Evolutionary conservation across 1,140 invertebrate genomes (phyloP).

Genomic region (Drosophila guanche): DNA sequence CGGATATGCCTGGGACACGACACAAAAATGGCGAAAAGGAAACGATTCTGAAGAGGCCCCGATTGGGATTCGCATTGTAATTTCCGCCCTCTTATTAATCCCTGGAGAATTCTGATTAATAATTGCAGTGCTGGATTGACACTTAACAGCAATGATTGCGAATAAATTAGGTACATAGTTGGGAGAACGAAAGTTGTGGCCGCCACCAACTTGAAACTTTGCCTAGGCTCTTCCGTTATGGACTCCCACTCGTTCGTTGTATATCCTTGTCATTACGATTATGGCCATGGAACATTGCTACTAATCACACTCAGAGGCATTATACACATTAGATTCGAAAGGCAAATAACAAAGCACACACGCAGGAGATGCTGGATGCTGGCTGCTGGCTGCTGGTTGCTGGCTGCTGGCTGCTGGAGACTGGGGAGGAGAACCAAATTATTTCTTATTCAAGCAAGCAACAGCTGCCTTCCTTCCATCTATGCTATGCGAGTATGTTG

Average conservation of each 20-base stretch:
- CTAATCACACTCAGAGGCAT: conserved; percentile 67
- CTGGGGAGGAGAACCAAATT: conserved; percentile 32
- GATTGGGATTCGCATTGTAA: too few species aligned
- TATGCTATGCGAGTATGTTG: too few species aligned
- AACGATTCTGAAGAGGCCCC: too few species aligned
- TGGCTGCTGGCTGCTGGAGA: too few species aligned
- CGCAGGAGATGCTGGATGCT: not conserved
- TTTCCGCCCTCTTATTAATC: conserved; percentile 11
- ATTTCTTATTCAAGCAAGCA: conserved; percentile 56
- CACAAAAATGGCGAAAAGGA: too few species aligned
- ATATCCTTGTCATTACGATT: conserved; percentile 42
- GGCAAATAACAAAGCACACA: conserved; percentile 49
- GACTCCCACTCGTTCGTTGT: not conserved
- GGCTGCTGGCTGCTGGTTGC: too few species aligned
- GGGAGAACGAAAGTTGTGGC: conserved; percentile 6
- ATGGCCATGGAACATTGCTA: conserved; percentile 38
- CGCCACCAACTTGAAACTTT: not conserved
- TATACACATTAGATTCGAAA: conserved; percentile 59
- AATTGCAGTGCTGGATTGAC: conserved; percentile 45
- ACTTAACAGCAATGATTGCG: conserved; percentile 44
- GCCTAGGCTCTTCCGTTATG: conserved; percentile 4
- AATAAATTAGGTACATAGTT: conserved; percentile 21
- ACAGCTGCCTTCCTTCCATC: conserved; percentile 39
- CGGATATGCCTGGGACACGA: too few species aligned
- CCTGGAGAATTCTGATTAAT: conserved; percentile 45